Percentiles rank a stretch among this genome's conserved stretches.
These are phyloP conservation scores for Pseudomyrmex concolor DNA, from an alignment of 1,140 invertebrate genomes.

Conservation along the genomic window DNA sequence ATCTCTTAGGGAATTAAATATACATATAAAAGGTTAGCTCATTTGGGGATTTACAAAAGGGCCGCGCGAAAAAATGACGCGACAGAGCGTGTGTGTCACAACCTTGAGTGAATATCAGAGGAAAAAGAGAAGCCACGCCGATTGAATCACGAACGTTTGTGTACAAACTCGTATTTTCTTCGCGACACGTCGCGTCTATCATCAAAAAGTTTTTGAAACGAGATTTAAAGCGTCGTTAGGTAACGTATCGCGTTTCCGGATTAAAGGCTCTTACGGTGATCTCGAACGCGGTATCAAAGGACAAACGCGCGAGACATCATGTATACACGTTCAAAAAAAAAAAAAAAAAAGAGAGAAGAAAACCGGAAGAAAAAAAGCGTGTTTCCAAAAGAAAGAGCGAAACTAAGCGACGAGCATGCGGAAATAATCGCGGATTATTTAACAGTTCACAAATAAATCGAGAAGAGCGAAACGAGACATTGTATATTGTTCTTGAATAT, in stretches of 20 bases:
- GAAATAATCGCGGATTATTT: conserved; percentile 46
- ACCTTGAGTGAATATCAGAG: neutral
- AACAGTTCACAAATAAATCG: conserved; percentile 43
- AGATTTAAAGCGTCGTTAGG: conserved; percentile 43
- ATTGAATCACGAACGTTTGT: conserved; percentile 42
- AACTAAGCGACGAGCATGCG: neutral
- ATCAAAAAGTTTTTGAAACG: conserved; percentile 32
- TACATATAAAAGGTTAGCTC: too few relatives aligned
- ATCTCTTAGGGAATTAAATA: too few relatives aligned
- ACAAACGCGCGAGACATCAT: conserved; percentile 6
- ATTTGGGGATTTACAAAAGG: neutral
- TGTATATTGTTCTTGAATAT: neutral
- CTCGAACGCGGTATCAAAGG: conserved; percentile 32
- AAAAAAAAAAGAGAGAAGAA: neutral
- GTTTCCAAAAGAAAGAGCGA: conserved; percentile 15
- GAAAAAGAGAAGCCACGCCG: neutral
- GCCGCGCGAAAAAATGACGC: neutral
- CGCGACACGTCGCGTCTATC: conserved; percentile 13
- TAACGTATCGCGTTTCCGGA: conserved; percentile 50
- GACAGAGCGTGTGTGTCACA: too few relatives aligned
- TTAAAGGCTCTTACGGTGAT: conserved; percentile 25
- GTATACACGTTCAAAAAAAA: neutral
- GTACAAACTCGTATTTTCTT: conserved; percentile 10
- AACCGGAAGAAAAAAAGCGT: neutral
- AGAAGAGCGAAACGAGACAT: conserved; percentile 28